Evolutionary conservation across 2,113 vertebrate genomes (phyloP).

Genomic region (Nycticebus coucang): DNA sequence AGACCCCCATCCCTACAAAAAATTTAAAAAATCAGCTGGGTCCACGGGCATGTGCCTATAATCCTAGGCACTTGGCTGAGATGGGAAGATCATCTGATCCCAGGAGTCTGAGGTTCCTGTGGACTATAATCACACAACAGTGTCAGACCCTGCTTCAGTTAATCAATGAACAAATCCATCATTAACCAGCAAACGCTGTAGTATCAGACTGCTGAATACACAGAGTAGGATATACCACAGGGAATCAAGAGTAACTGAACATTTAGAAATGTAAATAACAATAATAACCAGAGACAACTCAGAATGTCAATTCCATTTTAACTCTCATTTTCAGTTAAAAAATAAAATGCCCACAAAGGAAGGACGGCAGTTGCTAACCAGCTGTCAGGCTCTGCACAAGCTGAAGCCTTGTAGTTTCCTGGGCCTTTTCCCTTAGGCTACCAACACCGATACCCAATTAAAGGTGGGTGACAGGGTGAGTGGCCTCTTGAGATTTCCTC

Average conservation of each 20-base stretch:
- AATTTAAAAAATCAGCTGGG: neutral
- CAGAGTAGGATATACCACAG: neutral
- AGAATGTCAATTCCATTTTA: neutral
- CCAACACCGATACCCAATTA: no score
- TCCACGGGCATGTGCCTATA: no score
- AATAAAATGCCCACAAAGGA: neutral
- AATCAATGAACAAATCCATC: no score
- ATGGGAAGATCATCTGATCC: no score
- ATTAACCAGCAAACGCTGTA: neutral
- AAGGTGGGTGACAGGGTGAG: neutral
- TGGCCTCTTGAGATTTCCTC: fast-evolving
- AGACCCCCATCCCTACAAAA: neutral
- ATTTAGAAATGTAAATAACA: neutral
- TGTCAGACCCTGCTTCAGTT: no score
- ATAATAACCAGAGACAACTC: neutral
- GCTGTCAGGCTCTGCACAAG: neutral
- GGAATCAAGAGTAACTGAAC: neutral
- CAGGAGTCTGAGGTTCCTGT: no score
- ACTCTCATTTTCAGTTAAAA: neutral
- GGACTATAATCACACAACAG: no score
- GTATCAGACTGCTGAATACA: neutral
- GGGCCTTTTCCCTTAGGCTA: neutral
- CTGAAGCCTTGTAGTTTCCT: neutral
- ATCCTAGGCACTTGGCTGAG: no score
- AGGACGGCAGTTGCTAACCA: neutral